Evolutionary conservation across 2,888 invertebrate species (phyloP).

Genomic region (Pristionchus arcanus): DNA sequence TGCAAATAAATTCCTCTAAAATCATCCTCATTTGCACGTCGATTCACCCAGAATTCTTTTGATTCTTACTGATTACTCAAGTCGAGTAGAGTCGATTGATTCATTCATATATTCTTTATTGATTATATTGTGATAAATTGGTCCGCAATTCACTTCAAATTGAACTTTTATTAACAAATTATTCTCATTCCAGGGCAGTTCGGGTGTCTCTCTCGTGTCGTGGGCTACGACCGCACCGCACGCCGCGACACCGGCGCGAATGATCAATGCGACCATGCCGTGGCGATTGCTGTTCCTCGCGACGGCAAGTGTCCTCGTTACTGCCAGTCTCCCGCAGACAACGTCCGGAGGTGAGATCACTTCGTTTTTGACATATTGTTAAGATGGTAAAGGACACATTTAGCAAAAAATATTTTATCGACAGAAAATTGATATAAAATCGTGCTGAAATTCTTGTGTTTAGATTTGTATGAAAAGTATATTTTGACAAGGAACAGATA

Average conservation of each 20-base stretch:
- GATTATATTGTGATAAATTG: too few species aligned
- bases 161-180: background rate
- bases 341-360: background rate
- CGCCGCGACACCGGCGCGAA: background rate
- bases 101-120: background rate
- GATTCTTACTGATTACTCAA: background rate
- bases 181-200: background rate
- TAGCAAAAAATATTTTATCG: background rate
- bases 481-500: too few species aligned
- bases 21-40: background rate
- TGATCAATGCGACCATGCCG: slow-evolving; percentile 46
- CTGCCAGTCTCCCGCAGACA: slow-evolving; percentile 45
- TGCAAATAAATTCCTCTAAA: background rate
- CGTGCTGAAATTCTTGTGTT: too few species aligned
- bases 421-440: too few species aligned
- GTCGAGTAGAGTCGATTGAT: background rate
- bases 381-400: too few species aligned
- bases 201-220: background rate
- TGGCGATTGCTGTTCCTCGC: slow-evolving; percentile 53
- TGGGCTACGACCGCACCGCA: background rate
- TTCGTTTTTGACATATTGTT: background rate
- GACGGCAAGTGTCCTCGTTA: background rate
- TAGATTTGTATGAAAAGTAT: too few species aligned
- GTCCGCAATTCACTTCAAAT: too few species aligned
- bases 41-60: too few species aligned